Percentiles rank a stretch among this genome's conserved stretches.
Evolutionary conservation across 2,113 vertebrate genomes (phyloP).

Genomic region (Antechinus flavipes): DNA sequence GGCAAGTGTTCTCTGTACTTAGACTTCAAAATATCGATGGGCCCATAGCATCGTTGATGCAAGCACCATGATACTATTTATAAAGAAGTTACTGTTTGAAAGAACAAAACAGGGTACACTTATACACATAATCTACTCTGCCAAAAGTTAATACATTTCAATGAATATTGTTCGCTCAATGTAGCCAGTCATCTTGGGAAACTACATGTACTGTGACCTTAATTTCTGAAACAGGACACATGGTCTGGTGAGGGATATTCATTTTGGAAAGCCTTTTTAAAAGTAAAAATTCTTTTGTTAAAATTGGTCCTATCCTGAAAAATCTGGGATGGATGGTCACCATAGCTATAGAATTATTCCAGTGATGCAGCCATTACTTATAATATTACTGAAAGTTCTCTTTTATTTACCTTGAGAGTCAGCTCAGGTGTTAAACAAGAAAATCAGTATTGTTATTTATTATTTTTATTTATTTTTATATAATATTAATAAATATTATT

Average conservation of each 20-base stretch:
- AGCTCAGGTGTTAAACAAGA: slow-evolving; percentile 4
- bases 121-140: background rate
- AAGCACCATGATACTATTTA: background rate
- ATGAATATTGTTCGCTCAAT: background rate
- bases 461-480: too few species aligned
- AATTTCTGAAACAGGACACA: background rate
- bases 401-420: background rate
- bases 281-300: background rate
- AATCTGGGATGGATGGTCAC: background rate
- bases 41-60: background rate
- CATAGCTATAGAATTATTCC: background rate
- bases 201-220: background rate
- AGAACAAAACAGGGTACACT: background rate
- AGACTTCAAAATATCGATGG: background rate
- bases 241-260: background rate
- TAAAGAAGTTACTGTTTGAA: background rate
- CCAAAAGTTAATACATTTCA: background rate
- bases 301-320: background rate
- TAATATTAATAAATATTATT: too few species aligned
- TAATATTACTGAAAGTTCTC: background rate
- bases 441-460: slow-evolving; percentile 6
- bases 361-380: background rate
- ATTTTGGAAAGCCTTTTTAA: background rate
- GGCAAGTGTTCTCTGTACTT: background rate
- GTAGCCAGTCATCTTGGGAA: background rate